phyloP scores from a whole-genome alignment of 2,797 vertebrate species.

The Pagetopsis macropterus region DNA sequence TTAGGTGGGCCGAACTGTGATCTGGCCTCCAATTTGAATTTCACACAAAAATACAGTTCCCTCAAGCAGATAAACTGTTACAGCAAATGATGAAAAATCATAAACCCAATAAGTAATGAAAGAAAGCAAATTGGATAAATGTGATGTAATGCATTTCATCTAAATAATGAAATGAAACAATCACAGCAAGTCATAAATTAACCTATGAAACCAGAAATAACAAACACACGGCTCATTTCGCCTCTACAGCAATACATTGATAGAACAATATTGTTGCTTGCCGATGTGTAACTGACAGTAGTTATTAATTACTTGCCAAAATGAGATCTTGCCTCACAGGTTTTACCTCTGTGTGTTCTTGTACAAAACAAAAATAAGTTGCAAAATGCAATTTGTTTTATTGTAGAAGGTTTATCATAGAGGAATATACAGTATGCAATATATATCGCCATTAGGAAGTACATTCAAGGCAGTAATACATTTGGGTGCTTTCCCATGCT shows the following conservation, averaged over 20 bases:
- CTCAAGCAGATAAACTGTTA: background rate
- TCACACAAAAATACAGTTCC: background rate
- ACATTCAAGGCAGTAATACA: too few species aligned
- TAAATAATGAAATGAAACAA: background rate
- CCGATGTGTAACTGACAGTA: slow-evolving; percentile 21
- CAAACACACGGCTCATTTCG: background rate
- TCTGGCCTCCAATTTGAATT: background rate
- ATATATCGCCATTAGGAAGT: background rate
- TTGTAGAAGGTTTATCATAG: background rate
- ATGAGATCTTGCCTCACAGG: slow-evolving; percentile 5
- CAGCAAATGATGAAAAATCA: background rate
- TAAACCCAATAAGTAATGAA: background rate
- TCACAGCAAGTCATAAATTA: slow-evolving; percentile 1
- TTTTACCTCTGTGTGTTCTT: slow-evolving; percentile 12
- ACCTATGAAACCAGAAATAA: slow-evolving; percentile 3
- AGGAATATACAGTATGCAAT: background rate
- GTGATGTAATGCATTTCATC: background rate
- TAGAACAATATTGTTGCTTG: slow-evolving; percentile 17
- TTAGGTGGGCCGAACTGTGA: slow-evolving; percentile 7
- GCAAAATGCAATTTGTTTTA: background rate
- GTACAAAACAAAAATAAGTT: background rate
- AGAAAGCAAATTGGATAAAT: background rate
- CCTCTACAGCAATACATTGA: slow-evolving; percentile 1
- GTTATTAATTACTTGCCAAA: slow-evolving; percentile 32
- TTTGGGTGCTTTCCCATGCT: background rate